Base-by-base conservation (phyloP, 2,888 invertebrate species). In the Sussaba pulchella region DNA sequence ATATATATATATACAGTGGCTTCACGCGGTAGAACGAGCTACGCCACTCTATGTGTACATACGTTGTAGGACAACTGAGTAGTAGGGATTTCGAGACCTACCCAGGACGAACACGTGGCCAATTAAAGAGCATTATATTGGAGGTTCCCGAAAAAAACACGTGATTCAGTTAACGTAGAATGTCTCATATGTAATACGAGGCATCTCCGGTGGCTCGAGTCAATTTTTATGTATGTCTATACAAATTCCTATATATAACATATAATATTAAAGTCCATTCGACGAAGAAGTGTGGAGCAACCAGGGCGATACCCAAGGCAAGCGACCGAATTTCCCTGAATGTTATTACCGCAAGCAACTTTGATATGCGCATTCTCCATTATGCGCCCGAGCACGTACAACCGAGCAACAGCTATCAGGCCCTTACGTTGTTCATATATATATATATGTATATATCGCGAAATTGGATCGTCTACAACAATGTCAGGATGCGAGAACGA, bases 301-400 rank as follows among this genome's bases (percentile, higher is more conserved):
- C n/a, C n/a, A 8, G 14, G 43, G 24, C 36, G 19, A 6, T 19
- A 10, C 8, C 64, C 39, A 52, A 64, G 50, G 54, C 26, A 19
- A 72, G 61, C 66, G 52, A 74, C 50, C 43, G 61, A 81, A 78
- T 76, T 80, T 63, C 59, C 70, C 54, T 36, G 50, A 39, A 71
- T 72, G 81, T 79, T 82, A 83, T 83, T 83, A 82, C 76, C 72
- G 54, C 59, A 59, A n/a, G 69, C 76, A 78, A 83, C 69, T 78
- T 78, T 71, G 81, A 78, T 78, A 83, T 76, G 73, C 69, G 31
- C 81, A 66, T 78, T 64, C 75, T 54, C 50, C 70, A 75, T 61
- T 77, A 75, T 72, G 59, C 72, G 59, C 54, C 26, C 72, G 57
- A 47, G 61, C 47, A 66, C 70, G 70, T 73, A 74, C 39, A 41